Conservation (phyloP, 2,888 invertebrate species). For the Tachina fera region DNA sequence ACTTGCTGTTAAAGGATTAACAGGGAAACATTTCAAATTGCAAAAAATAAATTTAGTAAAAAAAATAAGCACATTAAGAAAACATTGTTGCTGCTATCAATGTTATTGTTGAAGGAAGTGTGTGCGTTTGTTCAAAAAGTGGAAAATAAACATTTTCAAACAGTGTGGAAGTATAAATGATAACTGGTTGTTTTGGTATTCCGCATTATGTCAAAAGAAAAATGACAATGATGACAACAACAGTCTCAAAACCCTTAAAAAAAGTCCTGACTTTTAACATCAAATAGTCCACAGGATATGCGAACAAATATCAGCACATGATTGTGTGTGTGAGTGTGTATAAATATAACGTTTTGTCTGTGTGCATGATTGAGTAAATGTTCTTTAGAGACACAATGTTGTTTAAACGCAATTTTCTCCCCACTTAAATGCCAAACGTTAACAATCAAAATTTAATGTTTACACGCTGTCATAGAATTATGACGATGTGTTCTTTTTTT, state of each 20-base stretch:
- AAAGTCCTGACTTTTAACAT: conserved; percentile 19
- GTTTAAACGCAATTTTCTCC: conserved; percentile 68
- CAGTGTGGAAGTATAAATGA: conserved; percentile 46
- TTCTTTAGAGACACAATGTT: conserved; percentile 44
- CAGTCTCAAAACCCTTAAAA: conserved; percentile 19
- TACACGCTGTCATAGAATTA: conserved; percentile 65
- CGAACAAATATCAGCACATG: conserved; percentile 5
- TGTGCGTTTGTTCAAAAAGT: not conserved
- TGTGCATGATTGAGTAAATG: conserved; percentile 44
- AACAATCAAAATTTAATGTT: conserved; percentile 71
- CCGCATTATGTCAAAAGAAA: conserved; percentile 61
- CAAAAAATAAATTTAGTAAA: not conserved
- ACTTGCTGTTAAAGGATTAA: conserved; percentile 34
- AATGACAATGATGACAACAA: conserved; percentile 67
- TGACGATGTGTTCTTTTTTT: conserved; percentile 25
- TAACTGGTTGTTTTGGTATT: conserved; percentile 59
- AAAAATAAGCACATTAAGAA: conserved; percentile 19
- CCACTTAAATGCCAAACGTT: conserved; percentile 69
- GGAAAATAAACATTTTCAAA: conserved; percentile 7
- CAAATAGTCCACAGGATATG: conserved; percentile 23
- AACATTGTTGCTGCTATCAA: conserved; percentile 50
- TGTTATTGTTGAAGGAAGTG: conserved; percentile 7
- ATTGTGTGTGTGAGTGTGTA: not conserved
- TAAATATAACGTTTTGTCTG: not conserved
- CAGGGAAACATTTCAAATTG: conserved; percentile 1